A percentile compares a stretch with the other conserved stretches of the same genome.
Evolutionary conservation across 2,888 invertebrate species (phyloP).

Genomic region (Cactoblastis cactorum): DNA sequence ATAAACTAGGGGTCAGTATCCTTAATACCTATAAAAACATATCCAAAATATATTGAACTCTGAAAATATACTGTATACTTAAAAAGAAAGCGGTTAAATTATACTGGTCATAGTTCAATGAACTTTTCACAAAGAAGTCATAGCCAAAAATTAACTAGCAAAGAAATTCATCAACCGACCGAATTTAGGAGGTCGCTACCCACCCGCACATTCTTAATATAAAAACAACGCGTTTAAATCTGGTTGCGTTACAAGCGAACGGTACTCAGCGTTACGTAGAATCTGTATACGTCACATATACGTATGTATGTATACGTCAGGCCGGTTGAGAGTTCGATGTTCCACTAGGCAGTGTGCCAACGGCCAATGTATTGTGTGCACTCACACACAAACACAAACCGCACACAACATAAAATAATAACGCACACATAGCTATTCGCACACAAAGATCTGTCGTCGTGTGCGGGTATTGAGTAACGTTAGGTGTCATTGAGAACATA

Average conservation of each 20-base stretch:
- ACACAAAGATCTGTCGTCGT: conserved; percentile 25
- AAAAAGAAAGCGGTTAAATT: conserved; percentile 25
- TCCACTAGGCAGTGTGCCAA: conserved; percentile 77
- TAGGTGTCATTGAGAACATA: conserved; percentile 50
- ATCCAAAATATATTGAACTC: conserved; percentile 26
- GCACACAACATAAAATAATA: conserved; percentile 19
- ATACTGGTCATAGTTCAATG: conserved; percentile 36
- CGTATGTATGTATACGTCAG: conserved; percentile 50
- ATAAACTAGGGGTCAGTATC: conserved; percentile 29
- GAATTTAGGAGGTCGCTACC: conserved; percentile 9
- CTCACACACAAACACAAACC: conserved; percentile 41
- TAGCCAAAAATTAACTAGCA: conserved; percentile 30
- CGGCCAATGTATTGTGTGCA: conserved; percentile 48
- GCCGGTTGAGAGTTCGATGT: conserved; percentile 66
- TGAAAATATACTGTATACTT: conserved; percentile 17
- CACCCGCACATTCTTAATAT: conserved; percentile 11
- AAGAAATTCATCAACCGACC: conserved; percentile 18
- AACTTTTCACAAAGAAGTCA: conserved; percentile 44
- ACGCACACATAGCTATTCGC: conserved; percentile 24
- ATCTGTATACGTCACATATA: conserved; percentile 47
- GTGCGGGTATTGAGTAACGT: conserved; percentile 49
- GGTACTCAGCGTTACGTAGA: conserved; percentile 44
- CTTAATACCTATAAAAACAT: conserved; percentile 31
- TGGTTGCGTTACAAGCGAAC: conserved; percentile 44
- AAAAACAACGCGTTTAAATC: conserved; percentile 29